Evolutionary conservation across 2,888 invertebrate genomes (phyloP).

Genomic region (Bursaphelenchus okinawaensis): DNA sequence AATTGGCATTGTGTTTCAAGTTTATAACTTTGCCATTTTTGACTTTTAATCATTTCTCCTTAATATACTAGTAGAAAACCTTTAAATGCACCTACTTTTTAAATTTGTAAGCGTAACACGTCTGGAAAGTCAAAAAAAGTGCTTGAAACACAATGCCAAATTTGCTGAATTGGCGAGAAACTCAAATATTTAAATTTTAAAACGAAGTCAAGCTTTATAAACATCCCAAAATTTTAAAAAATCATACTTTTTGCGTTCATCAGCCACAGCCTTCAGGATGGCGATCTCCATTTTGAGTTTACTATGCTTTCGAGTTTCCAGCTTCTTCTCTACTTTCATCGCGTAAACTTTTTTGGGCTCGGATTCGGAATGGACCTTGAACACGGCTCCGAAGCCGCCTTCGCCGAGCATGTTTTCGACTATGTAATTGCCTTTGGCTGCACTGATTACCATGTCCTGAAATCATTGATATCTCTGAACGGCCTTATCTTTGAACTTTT

Average conservation of each 20-base stretch:
- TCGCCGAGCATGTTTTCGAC: slow-evolving; percentile 38
- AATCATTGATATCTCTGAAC: background rate
- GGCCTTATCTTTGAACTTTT: too few species aligned
- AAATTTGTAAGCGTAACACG: too few species aligned
- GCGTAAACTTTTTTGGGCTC: slow-evolving; percentile 34
- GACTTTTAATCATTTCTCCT: too few species aligned
- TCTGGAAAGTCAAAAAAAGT: too few species aligned
- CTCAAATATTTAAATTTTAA: background rate
- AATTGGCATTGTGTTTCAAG: too few species aligned
- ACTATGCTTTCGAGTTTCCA: slow-evolving; percentile 36
- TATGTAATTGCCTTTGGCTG: slow-evolving; percentile 11
- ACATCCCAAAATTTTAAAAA: too few species aligned
- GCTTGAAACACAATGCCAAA: too few species aligned
- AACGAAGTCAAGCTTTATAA: too few species aligned
- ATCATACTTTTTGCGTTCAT: background rate
- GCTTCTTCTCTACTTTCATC: slow-evolving; percentile 49
- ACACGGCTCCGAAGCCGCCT: slow-evolving; percentile 46
- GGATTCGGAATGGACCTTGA: slow-evolving; percentile 31
- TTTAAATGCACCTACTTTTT: too few species aligned
- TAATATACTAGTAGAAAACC: too few species aligned
- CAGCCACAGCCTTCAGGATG: slow-evolving; percentile 37
- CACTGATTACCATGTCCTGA: background rate
- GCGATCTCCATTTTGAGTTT: slow-evolving; percentile 54
- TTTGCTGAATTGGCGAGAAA: too few species aligned
- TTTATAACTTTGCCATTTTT: too few species aligned